Percentiles rank a stretch among this genome's conserved stretches.
Evolutionary conservation across 2,888 invertebrate genomes (phyloP).

Genomic region (Tachina fera): DNA sequence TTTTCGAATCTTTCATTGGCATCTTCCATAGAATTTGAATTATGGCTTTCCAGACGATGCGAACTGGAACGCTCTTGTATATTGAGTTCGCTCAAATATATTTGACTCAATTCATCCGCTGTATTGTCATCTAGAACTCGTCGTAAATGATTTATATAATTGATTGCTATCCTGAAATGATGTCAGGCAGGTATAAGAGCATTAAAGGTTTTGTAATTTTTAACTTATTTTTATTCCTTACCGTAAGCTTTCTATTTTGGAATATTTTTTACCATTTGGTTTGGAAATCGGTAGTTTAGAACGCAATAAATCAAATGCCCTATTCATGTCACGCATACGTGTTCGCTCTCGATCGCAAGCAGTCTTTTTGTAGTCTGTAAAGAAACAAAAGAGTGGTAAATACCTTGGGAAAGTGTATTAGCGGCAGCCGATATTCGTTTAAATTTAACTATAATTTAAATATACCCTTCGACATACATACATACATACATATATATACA

Average conservation of each 20-base stretch:
- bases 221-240: slow-evolving; percentile 78
- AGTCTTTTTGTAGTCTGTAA: slow-evolving; percentile 90
- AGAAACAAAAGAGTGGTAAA: not conserved
- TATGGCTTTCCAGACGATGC: slow-evolving; percentile 65
- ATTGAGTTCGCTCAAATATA: slow-evolving; percentile 68
- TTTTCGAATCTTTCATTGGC: slow-evolving; percentile 57
- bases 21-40: slow-evolving; percentile 51
- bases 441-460: too few relatives aligned
- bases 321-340: slow-evolving; percentile 93
- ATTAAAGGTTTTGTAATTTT: not conserved
- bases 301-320: slow-evolving; percentile 90
- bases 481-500: too few relatives aligned
- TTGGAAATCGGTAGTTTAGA: slow-evolving; percentile 90
- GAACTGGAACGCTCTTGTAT: slow-evolving; percentile 50
- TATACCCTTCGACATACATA: too few relatives aligned
- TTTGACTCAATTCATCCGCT: slow-evolving; percentile 6
- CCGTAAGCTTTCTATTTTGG: slow-evolving; percentile 93
- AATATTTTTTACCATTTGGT: slow-evolving; percentile 92
- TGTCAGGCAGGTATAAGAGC: not conserved
- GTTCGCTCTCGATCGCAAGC: slow-evolving; percentile 93
- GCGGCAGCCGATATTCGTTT: too few relatives aligned
- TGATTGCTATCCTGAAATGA: slow-evolving; percentile 87
- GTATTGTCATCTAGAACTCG: slow-evolving; percentile 76
- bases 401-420: not conserved
- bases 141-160: slow-evolving; percentile 90